Conservation (phyloP, 2,797 vertebrate genomes). For the Lepilemur septentrionalis region DNA sequence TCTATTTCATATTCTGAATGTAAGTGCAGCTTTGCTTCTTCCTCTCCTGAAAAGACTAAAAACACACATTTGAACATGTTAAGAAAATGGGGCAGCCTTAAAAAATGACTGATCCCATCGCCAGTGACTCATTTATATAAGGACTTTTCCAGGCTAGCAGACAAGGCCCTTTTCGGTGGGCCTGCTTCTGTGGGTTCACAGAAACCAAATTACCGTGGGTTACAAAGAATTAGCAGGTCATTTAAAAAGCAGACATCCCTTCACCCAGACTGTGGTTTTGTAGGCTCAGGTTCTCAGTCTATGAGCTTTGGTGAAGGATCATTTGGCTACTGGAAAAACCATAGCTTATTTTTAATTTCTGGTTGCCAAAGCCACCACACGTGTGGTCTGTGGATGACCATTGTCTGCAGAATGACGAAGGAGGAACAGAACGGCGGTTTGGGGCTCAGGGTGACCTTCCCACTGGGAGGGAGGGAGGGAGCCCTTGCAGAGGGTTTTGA, state of each 20-base stretch:
- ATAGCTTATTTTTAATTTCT: constrained; percentile 72
- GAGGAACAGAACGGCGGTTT: constrained; percentile 41
- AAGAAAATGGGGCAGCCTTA: constrained; percentile 40
- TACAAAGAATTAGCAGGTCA: constrained; percentile 73
- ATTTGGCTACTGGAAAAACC: constrained; percentile 78
- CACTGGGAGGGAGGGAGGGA: not conserved
- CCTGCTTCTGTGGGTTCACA: constrained; percentile 60
- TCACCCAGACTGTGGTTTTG: constrained; percentile 76
- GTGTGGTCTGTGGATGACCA: constrained; percentile 75
- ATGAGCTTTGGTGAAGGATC: constrained; percentile 70
- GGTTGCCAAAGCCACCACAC: constrained; percentile 69
- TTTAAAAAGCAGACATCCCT: constrained; percentile 76
- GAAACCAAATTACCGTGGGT: constrained; percentile 74
- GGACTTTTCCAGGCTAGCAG: constrained; percentile 60
- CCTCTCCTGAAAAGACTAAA: not conserved
- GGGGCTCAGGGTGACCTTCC: constrained; percentile 42
- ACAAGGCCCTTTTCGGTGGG: constrained; percentile 37
- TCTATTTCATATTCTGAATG: not conserved
- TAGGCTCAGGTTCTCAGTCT: constrained; percentile 63
- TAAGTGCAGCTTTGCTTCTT: not conserved
- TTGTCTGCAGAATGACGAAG: constrained; percentile 42
- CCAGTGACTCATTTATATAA: constrained; percentile 61
- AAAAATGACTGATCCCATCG: constrained; percentile 44
- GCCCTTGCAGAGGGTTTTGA: not conserved
- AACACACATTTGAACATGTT: not conserved